Evolutionary conservation across 2,888 invertebrate species (phyloP).

Genomic region (Nomada fabriciana): DNA sequence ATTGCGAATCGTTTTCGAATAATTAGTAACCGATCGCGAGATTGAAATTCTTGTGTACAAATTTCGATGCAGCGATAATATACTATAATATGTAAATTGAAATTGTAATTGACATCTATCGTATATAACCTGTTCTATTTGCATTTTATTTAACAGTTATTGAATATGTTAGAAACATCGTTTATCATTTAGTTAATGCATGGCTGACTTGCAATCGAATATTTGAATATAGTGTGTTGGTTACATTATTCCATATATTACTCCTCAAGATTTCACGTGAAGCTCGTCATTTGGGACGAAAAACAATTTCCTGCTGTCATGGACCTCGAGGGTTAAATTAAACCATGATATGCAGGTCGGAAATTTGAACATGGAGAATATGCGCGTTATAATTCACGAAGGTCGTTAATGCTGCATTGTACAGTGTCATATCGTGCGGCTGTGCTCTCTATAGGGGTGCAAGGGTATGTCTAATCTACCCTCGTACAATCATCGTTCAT

Average conservation of each 20-base stretch:
- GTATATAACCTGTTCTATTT: no score
- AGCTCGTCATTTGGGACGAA: neutral
- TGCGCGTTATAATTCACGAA: slow-evolving; percentile 53
- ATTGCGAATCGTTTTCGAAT: slow-evolving; percentile 30
- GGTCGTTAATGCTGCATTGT: slow-evolving; percentile 59
- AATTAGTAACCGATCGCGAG: slow-evolving; percentile 29
- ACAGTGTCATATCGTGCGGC: slow-evolving; percentile 53
- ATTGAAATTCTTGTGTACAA: slow-evolving; percentile 11
- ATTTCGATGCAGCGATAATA: neutral
- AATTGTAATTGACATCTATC: neutral
- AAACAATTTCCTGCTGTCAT: neutral
- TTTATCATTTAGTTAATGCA: no score
- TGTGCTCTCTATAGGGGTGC: slow-evolving; percentile 34
- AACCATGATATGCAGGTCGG: slow-evolving; percentile 20
- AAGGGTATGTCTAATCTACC: slow-evolving; percentile 58
- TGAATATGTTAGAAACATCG: no score
- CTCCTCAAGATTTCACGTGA: neutral
- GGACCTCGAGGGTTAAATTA: slow-evolving; percentile 16
- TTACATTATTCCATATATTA: no score
- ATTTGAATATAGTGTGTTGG: no score
- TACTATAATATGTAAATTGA: neutral
- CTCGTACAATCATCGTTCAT: slow-evolving; percentile 33
- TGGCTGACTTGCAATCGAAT: no score
- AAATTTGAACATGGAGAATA: slow-evolving; percentile 36
- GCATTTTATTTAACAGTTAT: no score